phyloP scores from a whole-genome alignment of 1,140 invertebrate species.

The Sarcophaga bullata region DNA sequence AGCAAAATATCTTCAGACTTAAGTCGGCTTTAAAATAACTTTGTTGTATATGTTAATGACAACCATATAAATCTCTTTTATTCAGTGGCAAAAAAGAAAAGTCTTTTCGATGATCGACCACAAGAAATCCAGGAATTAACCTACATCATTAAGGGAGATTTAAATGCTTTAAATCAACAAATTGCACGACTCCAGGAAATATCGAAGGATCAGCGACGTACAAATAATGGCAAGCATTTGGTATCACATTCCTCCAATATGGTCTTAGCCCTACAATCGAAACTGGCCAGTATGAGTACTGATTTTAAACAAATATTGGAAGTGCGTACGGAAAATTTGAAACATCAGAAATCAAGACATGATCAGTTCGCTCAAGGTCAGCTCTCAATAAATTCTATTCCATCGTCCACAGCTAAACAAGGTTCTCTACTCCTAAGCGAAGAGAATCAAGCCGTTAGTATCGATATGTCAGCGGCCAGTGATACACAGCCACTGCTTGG shows the following conservation, averaged over 20 bases:
- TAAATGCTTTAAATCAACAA: conserved; percentile 94
- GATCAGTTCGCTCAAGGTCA: conserved; percentile 92
- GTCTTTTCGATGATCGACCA: conserved; percentile 95
- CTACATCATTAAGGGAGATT: conserved; percentile 97
- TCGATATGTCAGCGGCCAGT: conserved; percentile 75
- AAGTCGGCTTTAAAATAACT: too few relatives aligned
- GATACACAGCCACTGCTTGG: conserved; percentile 59
- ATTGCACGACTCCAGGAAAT: conserved; percentile 89
- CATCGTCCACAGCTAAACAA: conserved; percentile 76
- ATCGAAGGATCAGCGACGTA: conserved; percentile 75
- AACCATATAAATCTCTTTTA: conserved; percentile 50
- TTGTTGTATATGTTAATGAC: too few relatives aligned
- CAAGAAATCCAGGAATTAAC: conserved; percentile 97
- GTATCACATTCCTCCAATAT: conserved; percentile 96
- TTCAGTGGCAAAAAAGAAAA: conserved; percentile 96
- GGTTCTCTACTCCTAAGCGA: conserved; percentile 68
- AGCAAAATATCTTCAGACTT: conserved; percentile 67
- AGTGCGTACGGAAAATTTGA: conserved; percentile 91
- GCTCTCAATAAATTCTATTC: conserved; percentile 73
- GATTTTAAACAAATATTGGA: conserved; percentile 95
- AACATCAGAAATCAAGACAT: conserved; percentile 91
- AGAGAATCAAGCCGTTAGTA: conserved; percentile 80
- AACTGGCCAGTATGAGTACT: conserved; percentile 95
- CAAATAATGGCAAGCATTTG: conserved; percentile 79
- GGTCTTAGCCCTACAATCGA: conserved; percentile 92